Percentiles rank a stretch among this genome's conserved stretches.
phyloP scores from a whole-genome alignment of 2,113 vertebrate genomes.

The Vicugna pacos region DNA sequence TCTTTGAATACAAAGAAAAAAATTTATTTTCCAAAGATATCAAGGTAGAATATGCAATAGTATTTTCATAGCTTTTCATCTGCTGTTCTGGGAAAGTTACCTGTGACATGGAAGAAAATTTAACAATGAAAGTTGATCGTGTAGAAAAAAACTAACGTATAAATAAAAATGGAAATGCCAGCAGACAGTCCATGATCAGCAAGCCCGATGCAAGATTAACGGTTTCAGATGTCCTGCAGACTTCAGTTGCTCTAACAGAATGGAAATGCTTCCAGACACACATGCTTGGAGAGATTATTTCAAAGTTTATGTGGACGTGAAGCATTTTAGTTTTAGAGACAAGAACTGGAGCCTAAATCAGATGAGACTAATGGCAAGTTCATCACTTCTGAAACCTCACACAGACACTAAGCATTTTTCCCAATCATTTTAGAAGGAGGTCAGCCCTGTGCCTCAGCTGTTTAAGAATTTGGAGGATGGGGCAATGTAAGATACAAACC shows the following conservation, averaged over 20 bases:
- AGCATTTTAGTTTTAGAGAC: slow-evolving; percentile 72
- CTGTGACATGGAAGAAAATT: slow-evolving; percentile 55
- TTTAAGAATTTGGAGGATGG: slow-evolving; percentile 51
- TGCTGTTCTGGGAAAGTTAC: slow-evolving; percentile 66
- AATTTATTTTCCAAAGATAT: slow-evolving; percentile 46
- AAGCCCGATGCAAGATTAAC: slow-evolving; percentile 71
- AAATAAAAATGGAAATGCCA: slow-evolving; percentile 58
- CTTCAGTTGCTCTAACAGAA: slow-evolving; percentile 64
- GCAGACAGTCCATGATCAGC: not conserved
- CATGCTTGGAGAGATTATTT: slow-evolving; percentile 71
- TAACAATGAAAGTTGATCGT: slow-evolving; percentile 46
- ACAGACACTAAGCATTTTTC: slow-evolving; percentile 63
- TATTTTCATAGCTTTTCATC: slow-evolving; percentile 67
- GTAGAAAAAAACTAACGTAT: slow-evolving; percentile 63
- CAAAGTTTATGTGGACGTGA: slow-evolving; percentile 74
- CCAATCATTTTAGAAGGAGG: slow-evolving; percentile 66
- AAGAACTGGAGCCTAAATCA: slow-evolving; percentile 67
- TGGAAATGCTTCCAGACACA: slow-evolving; percentile 67
- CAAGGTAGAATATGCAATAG: not conserved
- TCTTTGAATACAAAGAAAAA: slow-evolving; percentile 30
- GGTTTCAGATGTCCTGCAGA: slow-evolving; percentile 48
- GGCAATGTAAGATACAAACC: not conserved
- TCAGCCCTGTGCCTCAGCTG: slow-evolving; percentile 55
- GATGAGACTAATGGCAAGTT: slow-evolving; percentile 59
- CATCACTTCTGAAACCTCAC: slow-evolving; percentile 70